phyloP scores from a whole-genome alignment of 2,797 vertebrate species.

The Mastacembelus armatus region DNA sequence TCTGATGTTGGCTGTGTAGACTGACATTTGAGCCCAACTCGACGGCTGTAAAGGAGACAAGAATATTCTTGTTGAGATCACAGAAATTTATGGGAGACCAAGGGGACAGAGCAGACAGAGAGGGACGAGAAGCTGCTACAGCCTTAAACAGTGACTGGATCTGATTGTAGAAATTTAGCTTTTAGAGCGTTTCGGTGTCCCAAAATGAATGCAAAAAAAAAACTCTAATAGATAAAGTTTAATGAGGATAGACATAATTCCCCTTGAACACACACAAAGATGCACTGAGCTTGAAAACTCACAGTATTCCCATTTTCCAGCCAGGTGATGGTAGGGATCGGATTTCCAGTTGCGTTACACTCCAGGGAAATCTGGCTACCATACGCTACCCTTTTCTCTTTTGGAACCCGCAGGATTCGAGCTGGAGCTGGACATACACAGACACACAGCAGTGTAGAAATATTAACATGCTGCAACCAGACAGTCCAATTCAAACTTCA shows the following conservation, averaged over 20 bases:
- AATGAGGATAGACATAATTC: too few species aligned
- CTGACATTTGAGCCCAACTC: slow-evolving; percentile 39
- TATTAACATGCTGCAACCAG: background rate
- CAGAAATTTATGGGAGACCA: background rate
- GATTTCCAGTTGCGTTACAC: slow-evolving; percentile 92
- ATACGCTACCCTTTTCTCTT: slow-evolving; percentile 92
- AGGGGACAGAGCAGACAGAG: background rate
- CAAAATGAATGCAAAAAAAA: too few species aligned
- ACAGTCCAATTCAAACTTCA: background rate
- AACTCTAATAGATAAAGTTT: too few species aligned
- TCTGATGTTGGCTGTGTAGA: slow-evolving; percentile 30
- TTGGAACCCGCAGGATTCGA: slow-evolving; percentile 92
- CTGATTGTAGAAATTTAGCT: background rate
- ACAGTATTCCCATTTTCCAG: slow-evolving; percentile 96
- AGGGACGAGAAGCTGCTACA: background rate
- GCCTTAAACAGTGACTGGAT: too few species aligned
- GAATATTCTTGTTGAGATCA: slow-evolving; percentile 20
- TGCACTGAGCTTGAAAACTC: slow-evolving; percentile 71
- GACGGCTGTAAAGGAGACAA: slow-evolving; percentile 17
- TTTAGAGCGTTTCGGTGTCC: background rate
- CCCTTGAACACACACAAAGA: background rate
- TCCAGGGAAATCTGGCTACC: slow-evolving; percentile 90
- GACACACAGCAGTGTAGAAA: background rate
- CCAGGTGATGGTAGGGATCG: slow-evolving; percentile 93
- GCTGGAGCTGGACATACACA: slow-evolving; percentile 88